Conservation (phyloP, 2,888 invertebrate species). For the Geotrupes spiniger region DNA sequence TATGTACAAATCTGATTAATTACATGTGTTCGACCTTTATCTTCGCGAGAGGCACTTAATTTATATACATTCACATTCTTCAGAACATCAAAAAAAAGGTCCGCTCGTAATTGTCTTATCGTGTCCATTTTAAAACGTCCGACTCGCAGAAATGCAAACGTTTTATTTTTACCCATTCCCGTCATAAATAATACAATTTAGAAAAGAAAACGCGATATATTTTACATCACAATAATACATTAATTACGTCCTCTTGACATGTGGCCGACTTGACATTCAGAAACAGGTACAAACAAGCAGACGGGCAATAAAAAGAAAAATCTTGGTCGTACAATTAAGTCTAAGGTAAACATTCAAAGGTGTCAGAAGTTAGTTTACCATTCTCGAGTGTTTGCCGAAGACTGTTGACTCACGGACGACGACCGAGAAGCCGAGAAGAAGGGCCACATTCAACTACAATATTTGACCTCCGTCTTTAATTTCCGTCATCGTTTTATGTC, state of each 20-base stretch:
- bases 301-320: conserved; percentile 15
- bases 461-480: conserved; percentile 16
- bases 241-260: conserved; percentile 6
- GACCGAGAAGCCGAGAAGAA: background rate
- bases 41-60: no score
- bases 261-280: conserved; percentile 1
- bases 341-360: conserved; percentile 23
- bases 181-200: no score
- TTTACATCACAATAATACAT: no score
- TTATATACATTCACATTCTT: no score
- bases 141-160: no score
- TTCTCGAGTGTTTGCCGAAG: conserved; percentile 6
- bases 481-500: background rate
- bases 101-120: no score
- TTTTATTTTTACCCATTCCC: no score
- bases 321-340: conserved; percentile 24
- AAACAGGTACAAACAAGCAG: conserved; percentile 5
- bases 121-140: no score
- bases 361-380: conserved; percentile 10
- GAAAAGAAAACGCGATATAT: no score
- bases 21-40: no score
- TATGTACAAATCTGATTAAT: no score
- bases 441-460: conserved; percentile 6
- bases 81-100: no score
- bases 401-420: conserved; percentile 1